A percentile compares a stretch with the other conserved stretches of the same genome.
These are phyloP conservation scores for Poeciliopsis presidionis DNA, from an alignment of 2,797 vertebrate species.

Conservation along the genomic window DNA sequence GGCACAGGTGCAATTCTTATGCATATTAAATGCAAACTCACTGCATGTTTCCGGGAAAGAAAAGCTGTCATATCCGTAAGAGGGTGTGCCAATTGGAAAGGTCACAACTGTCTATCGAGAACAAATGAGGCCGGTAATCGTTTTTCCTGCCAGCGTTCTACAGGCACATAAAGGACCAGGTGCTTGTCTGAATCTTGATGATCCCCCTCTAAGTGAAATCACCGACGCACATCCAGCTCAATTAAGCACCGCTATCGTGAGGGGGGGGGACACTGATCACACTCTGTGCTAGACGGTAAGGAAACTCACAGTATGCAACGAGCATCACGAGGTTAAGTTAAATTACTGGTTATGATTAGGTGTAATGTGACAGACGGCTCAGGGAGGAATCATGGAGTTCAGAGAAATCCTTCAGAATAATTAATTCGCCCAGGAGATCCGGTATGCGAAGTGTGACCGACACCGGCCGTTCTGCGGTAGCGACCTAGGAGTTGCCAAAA, in stretches of 20 bases:
- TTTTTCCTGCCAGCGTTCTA: constrained; percentile 76
- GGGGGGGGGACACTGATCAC: constrained; percentile 59
- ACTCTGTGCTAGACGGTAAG: constrained; percentile 35
- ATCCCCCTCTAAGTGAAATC: constrained; percentile 74
- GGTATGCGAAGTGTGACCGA: constrained; percentile 17
- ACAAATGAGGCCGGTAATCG: constrained; percentile 77
- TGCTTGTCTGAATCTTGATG: constrained; percentile 79
- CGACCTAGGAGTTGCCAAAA: constrained; percentile 39
- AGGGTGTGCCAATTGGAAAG: constrained; percentile 78
- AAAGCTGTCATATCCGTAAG: constrained; percentile 74
- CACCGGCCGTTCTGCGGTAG: constrained; percentile 35
- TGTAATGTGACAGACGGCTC: constrained; percentile 35
- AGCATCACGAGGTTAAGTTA: constrained; percentile 34
- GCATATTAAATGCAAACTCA: constrained; percentile 73
- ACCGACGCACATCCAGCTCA: constrained; percentile 69
- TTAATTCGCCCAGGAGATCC: constrained; percentile 10
- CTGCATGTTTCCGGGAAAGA: constrained; percentile 66
- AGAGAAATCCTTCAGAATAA: constrained; percentile 29
- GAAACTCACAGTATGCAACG: constrained; percentile 37
- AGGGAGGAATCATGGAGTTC: constrained; percentile 10
- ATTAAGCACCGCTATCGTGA: constrained; percentile 60
- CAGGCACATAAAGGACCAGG: constrained; percentile 76
- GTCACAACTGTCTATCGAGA: constrained; percentile 80
- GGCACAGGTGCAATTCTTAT: constrained; percentile 64
- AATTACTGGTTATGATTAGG: constrained; percentile 49